Base-by-base conservation (phyloP, 2,797 vertebrate genomes). In the Cirrhinus mrigala region DNA sequence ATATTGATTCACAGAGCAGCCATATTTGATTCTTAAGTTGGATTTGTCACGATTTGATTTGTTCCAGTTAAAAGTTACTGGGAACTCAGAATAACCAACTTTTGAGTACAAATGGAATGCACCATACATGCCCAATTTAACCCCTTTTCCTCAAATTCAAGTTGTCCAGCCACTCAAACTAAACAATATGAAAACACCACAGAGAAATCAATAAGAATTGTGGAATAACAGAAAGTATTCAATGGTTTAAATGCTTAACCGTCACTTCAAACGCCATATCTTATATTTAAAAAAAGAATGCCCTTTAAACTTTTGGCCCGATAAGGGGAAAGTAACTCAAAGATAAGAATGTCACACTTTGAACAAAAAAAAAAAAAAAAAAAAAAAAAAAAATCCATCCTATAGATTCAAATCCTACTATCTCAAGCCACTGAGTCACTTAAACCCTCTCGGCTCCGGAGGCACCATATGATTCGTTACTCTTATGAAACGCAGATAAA, bases 391-490 rank as follows among this genome's bases (percentile, higher is more conserved):
- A n/a, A 2, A 33, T 33, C 56, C 27, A 64, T 40, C 8, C 44
- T 40, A 64, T 24, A 82, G 68, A 73, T 44, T 73, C 11, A 82
- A 82, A 73, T 82, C 52, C 18, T 71, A 62, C 69, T 24, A 83
- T 64, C 44, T 75, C 44, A 75, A 64, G 22, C 4, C 70, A 24
- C 14, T 33, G 56, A 82, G 27, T 71, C 81, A 74, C 27, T 73
- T 73, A 74, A 82, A 62, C 24, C 24, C 24, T 83, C 44, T 83
- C 70, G 5, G 20, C 46, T 83, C 27, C 27, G 37, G 58, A 60
- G 44, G 44, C 58, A 83, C 29, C 60, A 29, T 64, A 18, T 20
- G 58, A 48, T 48, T 79, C 29, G 24, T 37, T 64, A 40, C 44
- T 75, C 71, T 64, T 40, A 20, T 24, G 58, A 75, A 64, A 83